Base-by-base conservation (phyloP, 92 coral and sea anemone genomes). In the Porites rus region DNA sequence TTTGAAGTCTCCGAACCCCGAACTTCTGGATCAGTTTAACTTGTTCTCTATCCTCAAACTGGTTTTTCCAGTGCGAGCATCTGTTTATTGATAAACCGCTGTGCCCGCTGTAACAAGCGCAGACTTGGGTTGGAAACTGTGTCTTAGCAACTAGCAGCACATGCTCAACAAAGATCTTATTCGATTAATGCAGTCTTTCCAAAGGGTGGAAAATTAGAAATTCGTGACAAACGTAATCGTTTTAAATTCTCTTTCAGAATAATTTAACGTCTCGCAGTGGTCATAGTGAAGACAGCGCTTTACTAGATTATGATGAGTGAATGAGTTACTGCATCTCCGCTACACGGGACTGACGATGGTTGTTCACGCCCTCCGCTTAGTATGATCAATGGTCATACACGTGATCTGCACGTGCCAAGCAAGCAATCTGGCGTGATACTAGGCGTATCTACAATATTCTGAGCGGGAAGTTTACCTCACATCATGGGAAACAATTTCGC, bases 221-320 rank as follows among this genome's bases (percentile, higher is more conserved):
- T 59, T 59, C 63, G 46, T 38, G 46, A 38, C 46, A 4, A 38
- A 38, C 46, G 46, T 38, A 38, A 0, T 38, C 46, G 46, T 38
- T 38, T 38, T 38, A 0, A 25, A 38, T 38, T 38, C 7, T 63
- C 1, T 74, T 63, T 65, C 80, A 88, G 83, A 69, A 38, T 38
- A 38, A 59, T 66, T 50, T 77, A 11, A 75, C 67, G 77, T 80
- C 79, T 56, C 75, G 85, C 7, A 77, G 76, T 38, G 67, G 25
- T 4, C 84, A 61, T 17, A 76, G 82, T 77, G 92, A 84, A 46
- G 92, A 84, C 74, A 89, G 83, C 38, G 81, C 81, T 18, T 24
- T 69, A 50, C 17, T 89, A 43, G 92, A 89, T 38, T 80, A 69
- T 52, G 92, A 84, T 11, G 88, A 59, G 69, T 65, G 51, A 22